Evolutionary conservation across 35 echinoderm and acorn worm species (phyloP), one percentile per base, ranked within the genome.

Genomic region (Stichopus chloronotus): DNA sequence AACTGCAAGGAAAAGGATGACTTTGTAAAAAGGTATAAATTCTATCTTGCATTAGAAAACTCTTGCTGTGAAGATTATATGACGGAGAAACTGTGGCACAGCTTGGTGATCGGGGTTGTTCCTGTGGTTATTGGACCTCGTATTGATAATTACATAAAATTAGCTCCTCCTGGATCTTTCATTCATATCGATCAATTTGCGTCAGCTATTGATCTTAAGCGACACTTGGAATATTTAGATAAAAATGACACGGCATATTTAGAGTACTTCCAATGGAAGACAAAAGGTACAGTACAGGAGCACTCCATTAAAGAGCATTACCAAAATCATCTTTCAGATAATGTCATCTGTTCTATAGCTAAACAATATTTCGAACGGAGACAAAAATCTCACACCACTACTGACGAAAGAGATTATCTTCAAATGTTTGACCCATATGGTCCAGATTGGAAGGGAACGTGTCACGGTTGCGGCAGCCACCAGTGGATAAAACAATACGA

Each of bases 141-240:
- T 53, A 13, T 80, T 19, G 78, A 88, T 21, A 91, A 90, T 52
- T 96, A 96, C 63, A 86, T 86, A 23, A 93, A 93, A 11, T 63
- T 94, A 4, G 92, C 87, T 6, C 94, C 94, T 22, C 94, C 94
- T 1, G 91, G 86, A 58, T 96, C 94, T 2, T 96, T 96, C 87
- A 96, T 96, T n/a, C 92, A 96, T 25, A 83, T 96, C 23, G 92
- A 93, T 61, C 92, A 96, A n/a, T 96, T 93, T 58, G 55, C 23
- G 5, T 94, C 85, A 57, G 79, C 71, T 53, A 4, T 72, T 58
- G 78, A 94, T 57, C 63, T 96, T 14, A 92, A 76, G 2, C 19
- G 81, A 17, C 85, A 96, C 74, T 19, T 96, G 59, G 54, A 93
- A 52, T 76, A 79, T 7, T 63, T 96, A 30, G 92, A 93, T 65